Evolutionary conservation across 2,888 invertebrate genomes (phyloP), one percentile per base, ranked within the genome.

Genomic region (Cataglyphis rosenhaueri): DNA sequence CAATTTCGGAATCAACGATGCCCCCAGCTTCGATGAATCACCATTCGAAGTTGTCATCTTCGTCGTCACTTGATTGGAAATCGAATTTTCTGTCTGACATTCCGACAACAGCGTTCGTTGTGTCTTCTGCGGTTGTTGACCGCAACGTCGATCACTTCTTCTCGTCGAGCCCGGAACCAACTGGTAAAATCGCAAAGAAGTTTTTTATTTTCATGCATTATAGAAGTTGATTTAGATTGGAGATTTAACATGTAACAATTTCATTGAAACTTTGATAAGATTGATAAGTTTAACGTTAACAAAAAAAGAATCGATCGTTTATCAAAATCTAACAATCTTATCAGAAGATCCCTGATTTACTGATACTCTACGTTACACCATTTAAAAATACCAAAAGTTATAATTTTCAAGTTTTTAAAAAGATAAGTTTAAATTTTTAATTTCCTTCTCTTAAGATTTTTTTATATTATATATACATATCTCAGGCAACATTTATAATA

Each of bases 1-100:
- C 41, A 97, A 94, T 93, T 96, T 96, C 3, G 96, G 96, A 88
- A 96, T 96, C 59, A 97, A 95, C 61, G 92, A 90, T 44, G 92
- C 87, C 41, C 86, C 91, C 32, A 92, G 87, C 55, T 92, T 93
- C 73, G 91, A 85, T 21, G 93, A 91, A 48, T 91, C 92, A 85
- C 48, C 18, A n/a, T 86, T 89, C 12, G 87, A 88, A 25, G 84
- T 83, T 29, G 88, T 71, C 38, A 85, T 84, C 62, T 90, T 92
- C 21, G 87, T 55, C 57, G 82, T 70, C 48, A 87, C 71, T 76
- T 86, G 89, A 38, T 86, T 85, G 66, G 89, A 84, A 35, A 81
- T 64, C 57, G 85, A 84, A 25, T 75, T 87, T 68, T 87, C 86
- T 8, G 87, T 68, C 52, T 88, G 87, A 70, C 88, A 90, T 38